Base-by-base conservation (phyloP, 1,140 invertebrate genomes). In the Trichonephila inaurata region DNA sequence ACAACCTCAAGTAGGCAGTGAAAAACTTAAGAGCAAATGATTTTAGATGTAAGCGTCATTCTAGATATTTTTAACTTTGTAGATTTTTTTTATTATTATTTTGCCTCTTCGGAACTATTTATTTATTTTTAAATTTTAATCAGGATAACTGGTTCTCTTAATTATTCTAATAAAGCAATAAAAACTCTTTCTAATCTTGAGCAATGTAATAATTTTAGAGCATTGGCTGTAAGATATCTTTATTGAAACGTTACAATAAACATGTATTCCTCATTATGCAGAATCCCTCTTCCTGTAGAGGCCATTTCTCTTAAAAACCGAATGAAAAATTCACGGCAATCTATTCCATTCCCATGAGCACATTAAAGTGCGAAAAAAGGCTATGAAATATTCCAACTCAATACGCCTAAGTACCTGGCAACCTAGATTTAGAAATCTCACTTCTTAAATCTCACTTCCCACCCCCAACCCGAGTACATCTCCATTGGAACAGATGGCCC, bases 381-480 rank as follows among this genome's bases (percentile, higher is more conserved):
- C 24, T 77, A 40, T 77, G 72, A 77, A 77, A 19, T 77, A 77
- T 77, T 77, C 28, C 72, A 33, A 24, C 24, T 69, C n/a, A 69
- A 69, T 62, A 12, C 24, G n/a, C 33, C 82, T 58, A 85, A 85
- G 58, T 24, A 24, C 44, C 58, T 10, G n/a, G 16, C 24, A 51
- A 51, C 51, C 51, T 33, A 85, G 82, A 51, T 85, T 85, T 85
- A 85, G 58, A 58, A 24, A 85, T 51, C 82, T 85, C 58, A 40
- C 24, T 77, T 77, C 33, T 40, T 40, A 33, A 77, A 77, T 77
- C 24, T 77, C 72, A 24, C 24, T 51, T 51, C 51, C 51, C 51
- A 51, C 10, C 51, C 51, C 2, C 24, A 77, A 18, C 62, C 62
- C 33, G 14, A 44, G 82, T 58, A 83, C 82, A 83, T 51, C 40